Conservation (phyloP, 2,113 vertebrate species). For the Alaudala cheleensis region DNA sequence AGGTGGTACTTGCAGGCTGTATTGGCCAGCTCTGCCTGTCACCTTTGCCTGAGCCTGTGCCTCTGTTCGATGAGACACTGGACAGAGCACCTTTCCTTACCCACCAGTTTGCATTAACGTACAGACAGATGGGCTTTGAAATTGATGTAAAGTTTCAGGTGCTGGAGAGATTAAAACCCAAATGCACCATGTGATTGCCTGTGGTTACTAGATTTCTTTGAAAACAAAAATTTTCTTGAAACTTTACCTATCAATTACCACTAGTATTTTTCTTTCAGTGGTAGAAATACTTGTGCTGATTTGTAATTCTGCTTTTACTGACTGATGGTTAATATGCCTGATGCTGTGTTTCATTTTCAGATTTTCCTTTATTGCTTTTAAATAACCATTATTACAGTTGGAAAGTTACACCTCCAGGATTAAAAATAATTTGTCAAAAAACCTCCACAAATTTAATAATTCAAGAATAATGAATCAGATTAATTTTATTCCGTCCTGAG, state of each 20-base stretch:
- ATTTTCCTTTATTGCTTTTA: background rate
- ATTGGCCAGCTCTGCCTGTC: rapidly evolving
- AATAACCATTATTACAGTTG: background rate
- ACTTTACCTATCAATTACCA: background rate
- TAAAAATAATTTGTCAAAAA: background rate
- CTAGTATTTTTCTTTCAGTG: background rate
- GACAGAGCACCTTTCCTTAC: background rate
- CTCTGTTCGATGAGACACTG: too few species aligned
- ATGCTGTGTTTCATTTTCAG: background rate
- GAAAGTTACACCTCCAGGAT: background rate
- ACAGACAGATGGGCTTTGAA: background rate
- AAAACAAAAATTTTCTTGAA: background rate
- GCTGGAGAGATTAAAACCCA: background rate
- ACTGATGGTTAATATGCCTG: background rate
- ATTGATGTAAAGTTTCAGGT: background rate
- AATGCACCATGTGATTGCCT: background rate
- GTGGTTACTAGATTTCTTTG: background rate
- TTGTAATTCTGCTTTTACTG: background rate
- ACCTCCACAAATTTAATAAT: background rate
- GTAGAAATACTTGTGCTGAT: background rate
- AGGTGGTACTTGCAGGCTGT: background rate
- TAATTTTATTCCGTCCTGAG: background rate
- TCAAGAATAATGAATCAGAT: background rate
- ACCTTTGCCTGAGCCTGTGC: background rate
- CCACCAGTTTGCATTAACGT: background rate